These are phyloP conservation scores for Pseudochaenichthys georgianus DNA, from an alignment of 2,797 vertebrate genomes.

Conservation along the genomic window DNA sequence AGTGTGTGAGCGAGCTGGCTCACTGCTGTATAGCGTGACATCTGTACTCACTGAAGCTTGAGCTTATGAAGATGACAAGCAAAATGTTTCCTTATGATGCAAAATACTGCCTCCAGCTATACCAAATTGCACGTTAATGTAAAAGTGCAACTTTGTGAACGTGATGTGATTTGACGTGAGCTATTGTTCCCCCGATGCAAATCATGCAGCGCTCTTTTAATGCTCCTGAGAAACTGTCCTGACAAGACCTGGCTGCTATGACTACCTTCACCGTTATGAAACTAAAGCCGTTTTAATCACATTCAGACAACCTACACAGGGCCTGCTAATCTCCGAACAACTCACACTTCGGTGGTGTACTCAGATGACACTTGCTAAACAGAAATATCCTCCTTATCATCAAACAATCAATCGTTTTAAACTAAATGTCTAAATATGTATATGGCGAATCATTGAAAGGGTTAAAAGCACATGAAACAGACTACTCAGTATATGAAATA, in stretches of 20 bases:
- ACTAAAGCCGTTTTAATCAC: conserved; percentile 54
- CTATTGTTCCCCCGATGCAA: conserved; percentile 42
- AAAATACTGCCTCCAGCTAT: conserved; percentile 16
- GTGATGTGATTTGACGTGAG: conserved; percentile 48
- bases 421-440: not conserved
- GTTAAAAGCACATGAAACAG: not conserved
- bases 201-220: conserved; percentile 43
- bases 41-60: conserved; percentile 32
- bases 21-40: conserved; percentile 28
- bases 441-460: not conserved
- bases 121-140: conserved; percentile 34
- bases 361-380: conserved; percentile 21
- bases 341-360: conserved; percentile 17
- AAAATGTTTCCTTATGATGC: not conserved
- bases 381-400: not conserved
- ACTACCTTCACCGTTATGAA: conserved; percentile 43
- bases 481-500: not conserved
- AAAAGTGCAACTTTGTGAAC: conserved; percentile 31
- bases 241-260: conserved; percentile 44
- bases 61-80: conserved; percentile 27
- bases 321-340: conserved; percentile 27
- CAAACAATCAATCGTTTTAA: not conserved
- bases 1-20: conserved; percentile 1
- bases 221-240: conserved; percentile 34
- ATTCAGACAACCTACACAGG: conserved; percentile 37